Base-by-base conservation (phyloP, 1,140 invertebrate species). In the Procambarus virginalis region DNA sequence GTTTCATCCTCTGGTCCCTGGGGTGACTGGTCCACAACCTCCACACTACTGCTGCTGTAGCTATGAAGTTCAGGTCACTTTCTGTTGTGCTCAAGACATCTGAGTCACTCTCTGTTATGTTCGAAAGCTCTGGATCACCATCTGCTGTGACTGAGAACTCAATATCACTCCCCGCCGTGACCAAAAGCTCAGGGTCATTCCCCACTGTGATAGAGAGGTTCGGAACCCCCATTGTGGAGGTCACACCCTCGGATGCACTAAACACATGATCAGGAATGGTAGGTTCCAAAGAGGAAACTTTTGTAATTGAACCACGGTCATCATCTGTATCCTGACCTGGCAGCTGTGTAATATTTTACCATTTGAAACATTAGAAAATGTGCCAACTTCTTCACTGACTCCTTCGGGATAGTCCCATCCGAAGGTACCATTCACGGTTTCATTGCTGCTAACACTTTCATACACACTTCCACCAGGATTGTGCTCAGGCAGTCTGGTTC, bases 21-120 rank as follows among this genome's bases (percentile, higher is more conserved):
- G 17, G 83, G 83, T 12, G 70, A 76, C 22, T 46, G 70, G 49
- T 84, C 83, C 60, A 84, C 84, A 10, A 48, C 83, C 46, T 84
- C 83, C 34, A 84, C 83, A 51, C 48, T 22, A 8, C 48, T n/a
- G n/a, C 70, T 20, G 68, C 51, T 20, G 46, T 75, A 17, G 73
- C n/a, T 2, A 51, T 20, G 51, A 51, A 84, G 10, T 68, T 17
- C 4, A 17, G 64, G 17, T 17, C 12, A 68, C 34, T 34, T 34
- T 34, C 34, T 34, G 34, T 34, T 34, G 34, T 34, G 34, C 34
- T 34, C 34, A 34, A 34, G 34, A 34, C 34, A 34, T 34, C 34
- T 34, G 34, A 34, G 34, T 34, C 34, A 34, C 34, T 34, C 34
- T 34, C 34, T 34, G 34, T 34, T 34, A 1, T 34, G 34, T 34